These are phyloP conservation scores for Cerceris ruficornis DNA, from an alignment of 2,888 invertebrate genomes.

Conservation along the genomic window DNA sequence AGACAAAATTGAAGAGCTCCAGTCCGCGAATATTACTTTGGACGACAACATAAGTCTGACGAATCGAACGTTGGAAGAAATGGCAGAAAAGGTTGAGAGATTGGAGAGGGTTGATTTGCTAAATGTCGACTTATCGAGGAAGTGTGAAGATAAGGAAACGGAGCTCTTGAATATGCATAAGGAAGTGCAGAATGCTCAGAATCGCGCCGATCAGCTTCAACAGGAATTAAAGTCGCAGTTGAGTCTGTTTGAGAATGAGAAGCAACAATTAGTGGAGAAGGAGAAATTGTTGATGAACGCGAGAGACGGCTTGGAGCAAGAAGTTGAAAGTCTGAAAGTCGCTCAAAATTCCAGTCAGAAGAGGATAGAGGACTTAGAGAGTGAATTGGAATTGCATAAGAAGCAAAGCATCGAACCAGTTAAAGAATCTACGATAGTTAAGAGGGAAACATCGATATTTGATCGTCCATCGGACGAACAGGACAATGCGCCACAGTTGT, in stretches of 20 bases:
- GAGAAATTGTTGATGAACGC: constrained; percentile 32
- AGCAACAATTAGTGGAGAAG: constrained; percentile 64
- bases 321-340: constrained; percentile 48
- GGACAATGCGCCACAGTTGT: constrained; percentile 64
- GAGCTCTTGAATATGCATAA: constrained; percentile 82
- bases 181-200: constrained; percentile 81
- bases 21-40: constrained; percentile 81
- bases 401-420: constrained; percentile 22
- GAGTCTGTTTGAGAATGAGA: constrained; percentile 75
- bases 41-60: constrained; percentile 78
- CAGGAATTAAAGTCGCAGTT: constrained; percentile 82
- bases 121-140: constrained; percentile 50
- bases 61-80: constrained; percentile 68
- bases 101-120: constrained; percentile 58
- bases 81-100: constrained; percentile 50
- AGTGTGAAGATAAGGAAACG: constrained; percentile 74
- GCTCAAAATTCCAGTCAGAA: constrained; percentile 25
- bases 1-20: constrained; percentile 83
- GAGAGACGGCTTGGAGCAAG: constrained; percentile 68
- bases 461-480: constrained; percentile 31
- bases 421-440: constrained; percentile 13
- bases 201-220: constrained; percentile 83
- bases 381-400: constrained; percentile 62
- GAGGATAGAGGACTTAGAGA: constrained; percentile 47
- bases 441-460: constrained; percentile 20